Conservation (phyloP, 53 echinoderm and acorn worm genomes). For the Actinopyga echinites region DNA sequence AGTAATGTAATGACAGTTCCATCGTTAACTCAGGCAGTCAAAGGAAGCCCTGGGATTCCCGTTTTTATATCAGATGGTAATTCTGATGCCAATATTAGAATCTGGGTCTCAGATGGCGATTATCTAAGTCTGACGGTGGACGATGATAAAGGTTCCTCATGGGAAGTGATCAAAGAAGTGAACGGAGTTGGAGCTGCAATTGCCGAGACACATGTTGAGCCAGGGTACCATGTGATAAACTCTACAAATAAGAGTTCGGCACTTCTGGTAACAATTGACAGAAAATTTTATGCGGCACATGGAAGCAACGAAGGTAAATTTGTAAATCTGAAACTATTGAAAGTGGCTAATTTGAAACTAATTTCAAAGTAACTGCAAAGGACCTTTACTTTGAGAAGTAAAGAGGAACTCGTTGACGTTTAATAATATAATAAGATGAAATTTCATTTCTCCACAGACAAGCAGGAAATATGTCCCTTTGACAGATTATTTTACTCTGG, state of each 20-base stretch:
- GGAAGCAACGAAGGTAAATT: not conserved
- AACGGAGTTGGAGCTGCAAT: not conserved
- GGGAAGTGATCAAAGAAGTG: not conserved
- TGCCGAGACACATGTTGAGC: not conserved
- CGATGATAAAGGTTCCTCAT: not conserved
- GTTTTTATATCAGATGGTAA: not conserved
- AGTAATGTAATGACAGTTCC: not conserved
- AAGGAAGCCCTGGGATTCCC: not conserved
- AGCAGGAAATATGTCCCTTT: no score
- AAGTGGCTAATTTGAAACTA: no score
- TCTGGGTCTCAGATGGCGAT: not conserved
- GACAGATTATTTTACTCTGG: no score
- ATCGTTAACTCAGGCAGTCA: not conserved
- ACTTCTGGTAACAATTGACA: not conserved
- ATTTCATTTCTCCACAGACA: no score
- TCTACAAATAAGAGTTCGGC: not conserved
- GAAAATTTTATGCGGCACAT: not conserved
- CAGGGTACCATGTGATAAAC: conserved; percentile 8
- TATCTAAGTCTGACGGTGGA: not conserved
- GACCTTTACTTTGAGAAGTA: no score
- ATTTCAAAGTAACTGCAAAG: no score
- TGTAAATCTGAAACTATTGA: no score
- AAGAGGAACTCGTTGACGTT: no score
- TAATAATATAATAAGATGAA: no score
- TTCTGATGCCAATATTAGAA: not conserved